phyloP scores from a whole-genome alignment of 2,888 invertebrate genomes.

The Azorinus chamasolen region DNA sequence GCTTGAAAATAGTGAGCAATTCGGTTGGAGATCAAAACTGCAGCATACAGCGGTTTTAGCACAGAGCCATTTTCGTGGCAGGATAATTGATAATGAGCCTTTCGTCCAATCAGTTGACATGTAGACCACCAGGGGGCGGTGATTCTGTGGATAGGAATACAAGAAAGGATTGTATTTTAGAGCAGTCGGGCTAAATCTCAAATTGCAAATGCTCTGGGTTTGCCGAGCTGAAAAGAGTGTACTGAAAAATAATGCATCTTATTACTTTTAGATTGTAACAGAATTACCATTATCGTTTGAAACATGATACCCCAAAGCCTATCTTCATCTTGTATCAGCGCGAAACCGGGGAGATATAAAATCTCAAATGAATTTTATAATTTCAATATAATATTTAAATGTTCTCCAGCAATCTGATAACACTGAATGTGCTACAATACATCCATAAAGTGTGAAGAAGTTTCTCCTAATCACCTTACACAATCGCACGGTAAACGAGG shows the following conservation, averaged over 20 bases:
- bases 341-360: constrained; percentile 28
- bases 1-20: no score
- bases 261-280: constrained; percentile 3
- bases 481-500: constrained; percentile 18
- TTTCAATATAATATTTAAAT: constrained; percentile 49
- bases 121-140: no score
- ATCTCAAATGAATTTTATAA: constrained; percentile 46
- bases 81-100: no score
- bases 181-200: no score
- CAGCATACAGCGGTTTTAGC: no score
- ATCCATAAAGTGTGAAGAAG: constrained; percentile 13
- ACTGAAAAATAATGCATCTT: not conserved
- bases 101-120: no score
- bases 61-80: no score
- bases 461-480: constrained; percentile 22
- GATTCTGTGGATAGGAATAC: no score
- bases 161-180: no score
- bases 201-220: no score
- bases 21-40: no score
- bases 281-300: constrained; percentile 46
- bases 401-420: constrained; percentile 38
- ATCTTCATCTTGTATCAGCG: constrained; percentile 38
- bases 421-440: constrained; percentile 13
- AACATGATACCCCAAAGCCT: constrained; percentile 19
- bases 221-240: no score